A percentile compares a stretch with the other conserved stretches of the same genome.
These are phyloP conservation scores for Zoroaster sp. DNA, from an alignment of 53 echinoderm and acorn worm species.

Conservation along the genomic window DNA sequence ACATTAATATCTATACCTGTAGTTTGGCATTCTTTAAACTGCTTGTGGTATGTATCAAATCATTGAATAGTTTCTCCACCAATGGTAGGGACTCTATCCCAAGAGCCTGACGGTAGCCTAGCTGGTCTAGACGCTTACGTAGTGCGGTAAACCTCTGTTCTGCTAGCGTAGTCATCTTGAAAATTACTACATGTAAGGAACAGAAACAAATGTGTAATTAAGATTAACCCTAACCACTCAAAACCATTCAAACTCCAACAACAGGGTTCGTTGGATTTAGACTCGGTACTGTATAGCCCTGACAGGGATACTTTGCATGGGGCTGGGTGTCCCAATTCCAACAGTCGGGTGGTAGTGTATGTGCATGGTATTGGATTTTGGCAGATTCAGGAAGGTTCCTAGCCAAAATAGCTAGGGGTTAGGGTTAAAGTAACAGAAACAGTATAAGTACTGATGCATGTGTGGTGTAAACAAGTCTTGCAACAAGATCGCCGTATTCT, in stretches of 20 bases:
- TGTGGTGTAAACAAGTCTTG: too few relatives aligned
- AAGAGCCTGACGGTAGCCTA: constrained; percentile 89
- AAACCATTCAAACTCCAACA: too few relatives aligned
- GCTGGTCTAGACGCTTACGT: constrained; percentile 93
- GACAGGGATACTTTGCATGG: too few relatives aligned
- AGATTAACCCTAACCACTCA: not conserved
- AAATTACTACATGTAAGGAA: not conserved
- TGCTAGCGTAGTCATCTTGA: constrained; percentile 65
- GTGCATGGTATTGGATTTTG: too few relatives aligned
- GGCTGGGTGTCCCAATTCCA: too few relatives aligned
- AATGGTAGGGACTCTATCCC: constrained; percentile 93
- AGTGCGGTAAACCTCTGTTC: constrained; percentile 86
- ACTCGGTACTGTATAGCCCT: too few relatives aligned
- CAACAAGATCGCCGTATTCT: too few relatives aligned
- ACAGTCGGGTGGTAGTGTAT: too few relatives aligned
- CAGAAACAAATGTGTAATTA: not conserved
- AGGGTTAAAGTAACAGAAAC: not conserved
- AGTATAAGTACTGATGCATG: too few relatives aligned
- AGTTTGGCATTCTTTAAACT: constrained; percentile 94
- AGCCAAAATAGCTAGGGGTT: too few relatives aligned
- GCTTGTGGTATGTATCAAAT: constrained; percentile 95
- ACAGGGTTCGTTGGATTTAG: too few relatives aligned
- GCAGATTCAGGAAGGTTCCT: too few relatives aligned
- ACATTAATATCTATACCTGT: constrained; percentile 60
- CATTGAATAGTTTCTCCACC: constrained; percentile 96